These are phyloP conservation scores for Xiphophorus couchianus DNA, from an alignment of 2,113 vertebrate genomes.

Conservation along the genomic window DNA sequence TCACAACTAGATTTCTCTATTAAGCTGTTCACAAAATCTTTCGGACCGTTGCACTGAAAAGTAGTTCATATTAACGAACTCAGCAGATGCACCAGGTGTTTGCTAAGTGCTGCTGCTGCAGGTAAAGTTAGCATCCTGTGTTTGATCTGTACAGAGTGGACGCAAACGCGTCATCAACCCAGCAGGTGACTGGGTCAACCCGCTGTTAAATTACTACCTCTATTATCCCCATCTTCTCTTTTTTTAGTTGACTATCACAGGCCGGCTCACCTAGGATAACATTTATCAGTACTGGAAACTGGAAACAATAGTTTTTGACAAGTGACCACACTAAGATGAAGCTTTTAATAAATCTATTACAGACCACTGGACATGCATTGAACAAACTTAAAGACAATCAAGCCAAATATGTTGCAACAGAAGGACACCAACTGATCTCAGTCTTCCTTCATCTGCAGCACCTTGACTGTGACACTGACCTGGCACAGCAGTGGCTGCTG, in stretches of 20 bases:
- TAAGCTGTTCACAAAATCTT: too few relatives aligned
- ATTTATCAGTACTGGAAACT: not conserved
- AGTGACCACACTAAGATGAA: not conserved
- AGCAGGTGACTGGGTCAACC: too few relatives aligned
- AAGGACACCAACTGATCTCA: conserved; percentile 50
- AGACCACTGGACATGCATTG: not conserved
- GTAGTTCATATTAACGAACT: too few relatives aligned
- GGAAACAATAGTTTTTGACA: not conserved
- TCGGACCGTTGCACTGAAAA: too few relatives aligned
- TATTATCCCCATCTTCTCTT: not conserved
- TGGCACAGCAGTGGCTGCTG: conserved; percentile 46
- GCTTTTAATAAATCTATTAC: not conserved
- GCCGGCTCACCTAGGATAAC: not conserved
- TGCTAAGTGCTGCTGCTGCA: too few relatives aligned
- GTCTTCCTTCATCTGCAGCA: conserved; percentile 44
- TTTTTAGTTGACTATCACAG: not conserved
- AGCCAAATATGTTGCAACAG: not conserved
- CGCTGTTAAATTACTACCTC: not conserved
- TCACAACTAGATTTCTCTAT: too few relatives aligned
- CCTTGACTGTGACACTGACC: conserved; percentile 53
- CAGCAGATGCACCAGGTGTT: too few relatives aligned
- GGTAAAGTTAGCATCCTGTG: too few relatives aligned
- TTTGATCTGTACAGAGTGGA: too few relatives aligned
- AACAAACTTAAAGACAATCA: not conserved
- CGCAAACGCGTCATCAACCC: too few relatives aligned